phyloP scores from a whole-genome alignment of 2,888 invertebrate species.

The Mesopsocus fuscifrons region DNA sequence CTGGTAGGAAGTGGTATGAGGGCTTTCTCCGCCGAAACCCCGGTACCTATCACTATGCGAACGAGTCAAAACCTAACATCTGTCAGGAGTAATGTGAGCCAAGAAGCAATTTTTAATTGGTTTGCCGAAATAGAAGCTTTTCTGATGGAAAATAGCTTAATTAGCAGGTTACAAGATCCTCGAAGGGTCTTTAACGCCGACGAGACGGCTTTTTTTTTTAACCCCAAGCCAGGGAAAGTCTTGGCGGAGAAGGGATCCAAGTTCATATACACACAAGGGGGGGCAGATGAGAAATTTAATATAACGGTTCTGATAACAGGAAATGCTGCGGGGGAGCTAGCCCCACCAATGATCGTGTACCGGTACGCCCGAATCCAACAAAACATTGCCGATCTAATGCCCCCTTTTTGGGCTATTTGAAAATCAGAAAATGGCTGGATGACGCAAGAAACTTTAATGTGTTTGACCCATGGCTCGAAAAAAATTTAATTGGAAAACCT shows the following conservation, averaged over 20 bases:
- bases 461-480: slow-evolving; percentile 20
- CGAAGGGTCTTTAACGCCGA: slow-evolving; percentile 19
- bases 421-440: slow-evolving; percentile 21
- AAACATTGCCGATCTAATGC: slow-evolving; percentile 8
- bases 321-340: slow-evolving; percentile 19
- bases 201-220: slow-evolving; percentile 17
- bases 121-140: slow-evolving; percentile 17
- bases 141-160: neutral
- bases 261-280: slow-evolving; percentile 17
- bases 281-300: slow-evolving; percentile 17
- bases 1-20: too few relatives aligned
- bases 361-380: slow-evolving; percentile 19
- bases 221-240: slow-evolving; percentile 18
- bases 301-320: slow-evolving; percentile 19
- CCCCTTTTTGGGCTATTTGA: slow-evolving; percentile 18
- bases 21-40: too few relatives aligned
- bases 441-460: slow-evolving; percentile 21
- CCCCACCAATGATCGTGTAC: slow-evolving; percentile 20
- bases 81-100: slow-evolving; percentile 17
- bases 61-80: slow-evolving; percentile 18
- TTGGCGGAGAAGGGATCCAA: slow-evolving; percentile 18
- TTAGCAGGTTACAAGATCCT: slow-evolving; percentile 16
- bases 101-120: slow-evolving; percentile 18
- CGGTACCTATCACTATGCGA: too few relatives aligned
- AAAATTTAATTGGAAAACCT: slow-evolving; percentile 18